phyloP scores from a whole-genome alignment of 2,888 invertebrate genomes.

The Oconnorella tubifera region DNA sequence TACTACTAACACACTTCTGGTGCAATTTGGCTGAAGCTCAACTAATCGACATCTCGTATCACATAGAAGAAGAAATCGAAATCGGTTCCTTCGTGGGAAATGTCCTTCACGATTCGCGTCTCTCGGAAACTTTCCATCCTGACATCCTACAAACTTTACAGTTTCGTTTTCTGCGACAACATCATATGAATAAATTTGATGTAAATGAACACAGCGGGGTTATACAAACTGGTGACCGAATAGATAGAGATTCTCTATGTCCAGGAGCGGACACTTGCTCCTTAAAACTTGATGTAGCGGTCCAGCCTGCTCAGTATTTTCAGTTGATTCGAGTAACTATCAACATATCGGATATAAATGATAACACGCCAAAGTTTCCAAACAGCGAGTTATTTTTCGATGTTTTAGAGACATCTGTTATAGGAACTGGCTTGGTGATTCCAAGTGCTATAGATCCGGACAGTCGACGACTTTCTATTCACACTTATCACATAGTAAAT shows the following conservation, averaged over 20 bases:
- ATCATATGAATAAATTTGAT: slow-evolving; percentile 9
- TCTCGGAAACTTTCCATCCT: slow-evolving; percentile 8
- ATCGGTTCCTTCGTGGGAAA: slow-evolving; percentile 20
- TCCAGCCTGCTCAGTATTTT: slow-evolving; percentile 28
- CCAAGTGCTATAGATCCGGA: slow-evolving; percentile 31
- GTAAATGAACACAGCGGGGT: slow-evolving; percentile 27
- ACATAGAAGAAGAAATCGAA: slow-evolving; percentile 2
- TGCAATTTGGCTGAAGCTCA: no score
- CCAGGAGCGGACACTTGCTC: slow-evolving; percentile 25
- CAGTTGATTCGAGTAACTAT: slow-evolving; percentile 30
- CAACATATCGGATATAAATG: slow-evolving; percentile 31
- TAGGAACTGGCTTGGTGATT: slow-evolving; percentile 25
- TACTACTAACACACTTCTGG: no score
- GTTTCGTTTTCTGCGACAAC: slow-evolving; percentile 22
- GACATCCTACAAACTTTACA: slow-evolving; percentile 7
- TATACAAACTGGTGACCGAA: slow-evolving; percentile 25
- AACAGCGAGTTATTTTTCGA: slow-evolving; percentile 22
- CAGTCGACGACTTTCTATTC: slow-evolving; percentile 16
- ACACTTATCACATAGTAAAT: slow-evolving; percentile 19
- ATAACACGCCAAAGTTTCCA: slow-evolving; percentile 32
- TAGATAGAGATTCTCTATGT: slow-evolving; percentile 34
- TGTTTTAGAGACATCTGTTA: slow-evolving; percentile 29
- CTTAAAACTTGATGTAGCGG: slow-evolving; percentile 29
- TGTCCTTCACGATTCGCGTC: slow-evolving; percentile 15
- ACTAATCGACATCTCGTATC: not conserved